Evolutionary conservation across 2,888 invertebrate species (phyloP), one percentile per base, ranked within the genome.

Genomic region (Diachrysia chrysitis): DNA sequence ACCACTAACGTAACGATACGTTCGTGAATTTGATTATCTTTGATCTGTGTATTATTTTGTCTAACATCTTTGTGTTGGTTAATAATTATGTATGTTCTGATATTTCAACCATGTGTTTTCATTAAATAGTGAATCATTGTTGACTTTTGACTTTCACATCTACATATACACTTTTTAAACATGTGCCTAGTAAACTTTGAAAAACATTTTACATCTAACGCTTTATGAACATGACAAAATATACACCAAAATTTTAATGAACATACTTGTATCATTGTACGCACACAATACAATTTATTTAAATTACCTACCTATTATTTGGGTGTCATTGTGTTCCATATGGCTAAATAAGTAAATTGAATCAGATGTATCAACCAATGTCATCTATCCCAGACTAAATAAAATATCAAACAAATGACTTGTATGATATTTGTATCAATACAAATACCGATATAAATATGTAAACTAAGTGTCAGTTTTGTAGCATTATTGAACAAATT

Each of bases 211-310:
- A 37, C 14, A 16, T 37, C 4, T 16, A 16, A 37, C 37, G 16
- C 37, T 61, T 63, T 23, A 71, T 63, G 53, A 32, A 21, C 63
- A 65, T 66, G 37, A 46, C 55, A 66, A 68, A 62, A 78, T 61
- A 73, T 54, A 62, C 42, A 23, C 12, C 23, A 60, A 58, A 57
- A 57, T 61, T 32, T 51, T 66, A 63, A 73, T 73, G 59, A 54
- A n/a, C 9, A 59, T 42, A 53, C 29, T 66, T 63, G 35, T 55
- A 57, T 53, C 63, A 73, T 69, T 69, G 51, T 66, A 37, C 55
- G 19, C 32, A 54, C 29, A 66, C 77, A 68, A 68, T 58, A 68
- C 46, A 42, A 53, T 72, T 76, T 63, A 57, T 66, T 64, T 71
- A 68, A 64, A 63, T 68, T 64, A 61, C 60, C 37, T 64, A 61